Evolutionary conservation across 2,888 invertebrate genomes (phyloP).

Genomic region (Tiliacea citrago): DNA sequence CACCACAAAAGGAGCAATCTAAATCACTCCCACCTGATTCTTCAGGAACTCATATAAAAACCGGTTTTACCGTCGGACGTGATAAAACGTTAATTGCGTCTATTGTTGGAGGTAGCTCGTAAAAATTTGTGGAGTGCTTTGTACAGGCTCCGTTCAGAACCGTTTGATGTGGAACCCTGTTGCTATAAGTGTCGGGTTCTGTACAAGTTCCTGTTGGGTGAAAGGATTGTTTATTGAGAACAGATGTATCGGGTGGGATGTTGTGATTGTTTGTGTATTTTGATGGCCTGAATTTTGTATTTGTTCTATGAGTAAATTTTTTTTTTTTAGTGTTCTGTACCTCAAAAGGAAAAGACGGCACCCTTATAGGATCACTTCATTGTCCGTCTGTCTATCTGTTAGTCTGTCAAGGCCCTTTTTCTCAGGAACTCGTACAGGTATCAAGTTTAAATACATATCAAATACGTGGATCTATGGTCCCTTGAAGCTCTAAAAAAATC

Average conservation of each 20-base stretch:
- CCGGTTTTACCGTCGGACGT: conserved; percentile 66
- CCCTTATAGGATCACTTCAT: too few species aligned
- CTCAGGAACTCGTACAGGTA: too few species aligned
- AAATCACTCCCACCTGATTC: conserved; percentile 57
- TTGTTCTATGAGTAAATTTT: neutral
- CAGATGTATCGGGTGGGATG: conserved; percentile 16
- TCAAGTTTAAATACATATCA: too few species aligned
- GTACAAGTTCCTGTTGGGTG: conserved; percentile 18
- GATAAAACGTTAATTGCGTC: conserved; percentile 74
- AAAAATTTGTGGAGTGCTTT: conserved; percentile 69
- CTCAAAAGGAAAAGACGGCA: too few species aligned
- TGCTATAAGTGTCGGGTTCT: conserved; percentile 48
- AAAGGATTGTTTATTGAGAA: conserved; percentile 41
- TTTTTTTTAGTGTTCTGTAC: too few species aligned
- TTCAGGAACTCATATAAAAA: conserved; percentile 63
- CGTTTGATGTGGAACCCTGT: conserved; percentile 63
- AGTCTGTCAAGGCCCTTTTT: too few species aligned
- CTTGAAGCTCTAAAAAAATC: too few species aligned
- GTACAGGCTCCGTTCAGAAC: conserved; percentile 28
- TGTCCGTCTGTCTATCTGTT: too few species aligned
- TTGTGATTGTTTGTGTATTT: neutral
- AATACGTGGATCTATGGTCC: too few species aligned
- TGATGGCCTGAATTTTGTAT: neutral
- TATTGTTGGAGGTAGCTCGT: conserved; percentile 71
- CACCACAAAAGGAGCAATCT: conserved; percentile 61